Base-by-base conservation (phyloP, 2,888 invertebrate species). In the Mechanitis messenoides region DNA sequence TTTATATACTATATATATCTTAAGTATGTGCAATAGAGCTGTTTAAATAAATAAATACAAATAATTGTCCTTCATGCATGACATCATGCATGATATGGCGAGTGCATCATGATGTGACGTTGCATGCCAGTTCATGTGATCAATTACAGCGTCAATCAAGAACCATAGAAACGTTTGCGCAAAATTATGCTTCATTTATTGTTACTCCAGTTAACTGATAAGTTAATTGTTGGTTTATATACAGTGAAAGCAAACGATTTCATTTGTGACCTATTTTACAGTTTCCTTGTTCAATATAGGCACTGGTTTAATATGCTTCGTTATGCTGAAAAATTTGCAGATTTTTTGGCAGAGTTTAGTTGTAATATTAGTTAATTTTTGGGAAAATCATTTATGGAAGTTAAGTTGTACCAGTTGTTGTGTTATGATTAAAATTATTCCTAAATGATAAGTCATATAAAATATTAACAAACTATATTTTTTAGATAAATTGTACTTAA, bases 241-340 rank as follows among this genome's bases (percentile, higher is more conserved):
- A 28, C 35, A 46, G 59, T 46, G 59, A 59, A 59, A 59, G 59
- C 59, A 33, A 35, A 46, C 54, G 54, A 59, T 54, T 59, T 59
- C 59, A 59, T 59, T 59, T 46, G 45, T 55, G 54, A 59, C 59
- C 59, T 54, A 59, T 55, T 59, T 59, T 53, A 31, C 3, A n/a
- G 47, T 47, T 47, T 50, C 50, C 50, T 50, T 50, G 31, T 50
- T 28, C 47, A n/a, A 28, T 47, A 28, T 28, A 47, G 38, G 42
- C 11, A 31, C n/a, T 31, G 31, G 31, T 31, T 31, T 31, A 12
- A 1, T 28, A 31, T 50, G 5, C 42, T 42, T 3, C 3, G 3
- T 3, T 50, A 6, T 31, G 50, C 5, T 50, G 50, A 31, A 31
- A 31, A 47, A 47, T 11, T 3, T 9, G 42, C 9, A 1, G 1